phyloP scores from a whole-genome alignment of 2,888 invertebrate genomes.

The Magallana nippona region DNA sequence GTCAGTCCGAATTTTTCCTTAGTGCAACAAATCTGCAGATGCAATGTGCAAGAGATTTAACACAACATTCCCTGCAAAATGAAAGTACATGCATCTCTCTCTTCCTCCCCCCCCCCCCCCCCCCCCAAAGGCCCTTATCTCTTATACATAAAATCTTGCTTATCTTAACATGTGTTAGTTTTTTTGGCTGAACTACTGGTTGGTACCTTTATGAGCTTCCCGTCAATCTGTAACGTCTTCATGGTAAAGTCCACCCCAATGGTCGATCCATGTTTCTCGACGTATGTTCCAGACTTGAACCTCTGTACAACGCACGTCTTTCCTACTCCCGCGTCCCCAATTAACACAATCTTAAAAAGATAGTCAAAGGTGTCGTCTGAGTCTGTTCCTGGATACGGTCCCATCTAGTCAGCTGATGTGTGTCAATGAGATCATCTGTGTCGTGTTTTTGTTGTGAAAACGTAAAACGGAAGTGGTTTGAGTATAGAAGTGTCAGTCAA shows the following conservation, averaged over 20 bases:
- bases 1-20: too few relatives aligned
- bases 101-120: too few relatives aligned
- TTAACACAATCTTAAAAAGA: slow-evolving; percentile 95
- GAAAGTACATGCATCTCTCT: too few relatives aligned
- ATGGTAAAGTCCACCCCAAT: slow-evolving; percentile 99
- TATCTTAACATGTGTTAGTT: too few relatives aligned
- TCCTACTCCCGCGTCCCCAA: slow-evolving; percentile 85
- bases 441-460: slow-evolving; percentile 42
- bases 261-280: slow-evolving; percentile 94
- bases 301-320: slow-evolving; percentile 97
- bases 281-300: slow-evolving; percentile 96
- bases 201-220: slow-evolving; percentile 94
- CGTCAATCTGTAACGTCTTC: slow-evolving; percentile 96
- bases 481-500: too few relatives aligned
- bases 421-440: slow-evolving; percentile 31
- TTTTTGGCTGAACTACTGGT: too few relatives aligned
- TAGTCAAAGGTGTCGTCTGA: slow-evolving; percentile 88
- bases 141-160: too few relatives aligned
- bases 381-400: slow-evolving; percentile 70
- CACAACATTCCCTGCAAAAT: too few relatives aligned
- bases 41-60: too few relatives aligned
- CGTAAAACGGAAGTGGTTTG: slow-evolving; percentile 36
- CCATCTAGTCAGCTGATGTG: slow-evolving; percentile 56
- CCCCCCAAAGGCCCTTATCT: too few relatives aligned
- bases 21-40: too few relatives aligned